Evolutionary conservation across 64 coral and sea anemone genomes (phyloP), one percentile per base, ranked within the genome.

Genomic region (Pachyseris speciosa): DNA sequence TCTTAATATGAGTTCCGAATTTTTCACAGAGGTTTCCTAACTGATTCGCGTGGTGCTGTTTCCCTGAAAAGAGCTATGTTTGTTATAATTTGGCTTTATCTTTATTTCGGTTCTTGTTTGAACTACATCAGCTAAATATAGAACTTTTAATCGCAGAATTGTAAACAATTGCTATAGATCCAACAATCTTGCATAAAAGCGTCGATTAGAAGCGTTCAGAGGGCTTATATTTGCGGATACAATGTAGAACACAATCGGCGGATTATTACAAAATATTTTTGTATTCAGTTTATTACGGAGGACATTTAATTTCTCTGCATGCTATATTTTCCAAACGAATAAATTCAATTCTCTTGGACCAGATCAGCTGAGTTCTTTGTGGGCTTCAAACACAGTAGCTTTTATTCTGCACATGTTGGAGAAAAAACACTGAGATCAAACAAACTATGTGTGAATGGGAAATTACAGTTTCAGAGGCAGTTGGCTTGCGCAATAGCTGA

Each of bases 241-340:
- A 37, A 40, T 22, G 34, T 38, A 19, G 19, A 17, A 7, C 36
- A 38, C 34, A 13, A 37, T 7, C 30, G 32, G 7, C 11, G 32
- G 19, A 36, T 81, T 81, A 81, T 81, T 81, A 53, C 77, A 81
- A 81, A 81, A 81, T 81, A n/a, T 41, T 3, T 81, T 63, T 32
- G 34, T 40, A 61, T 60, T 61, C 52, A 60, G 37, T 36, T 55
- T 11, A 8, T 55, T 55, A 9, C 51, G 51, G 51, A 55, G 11
- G 51, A 11, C 51, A 55, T 55, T 55, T 16, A 55, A 55, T 17
- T 55, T 9, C 51, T 20, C 20, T 55, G 11, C 51, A 5, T 3
- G 5, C 17, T 55, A 6, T n/a, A n/a, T n/a, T n/a, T n/a, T n/a
- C n/a, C n/a, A n/a, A n/a, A n/a, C n/a, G n/a, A n/a, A n/a, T n/a